These are phyloP conservation scores for Empis livida DNA, from an alignment of 2,888 invertebrate species.

Conservation along the genomic window DNA sequence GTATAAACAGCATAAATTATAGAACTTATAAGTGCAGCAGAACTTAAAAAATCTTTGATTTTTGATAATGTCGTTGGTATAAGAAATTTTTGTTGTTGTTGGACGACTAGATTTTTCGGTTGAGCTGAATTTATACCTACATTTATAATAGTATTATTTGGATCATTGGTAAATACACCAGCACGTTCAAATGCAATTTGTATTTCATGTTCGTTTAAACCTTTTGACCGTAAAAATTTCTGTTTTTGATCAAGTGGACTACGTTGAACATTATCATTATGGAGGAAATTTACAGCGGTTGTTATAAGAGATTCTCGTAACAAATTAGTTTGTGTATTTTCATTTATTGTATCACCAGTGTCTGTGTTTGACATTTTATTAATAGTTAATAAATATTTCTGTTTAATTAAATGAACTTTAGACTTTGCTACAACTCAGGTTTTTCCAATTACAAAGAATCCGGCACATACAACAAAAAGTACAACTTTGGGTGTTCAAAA, in stretches of 20 bases:
- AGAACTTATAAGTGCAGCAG: conserved; percentile 61
- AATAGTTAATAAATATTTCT: conserved; percentile 17
- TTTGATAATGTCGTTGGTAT: conserved; percentile 36
- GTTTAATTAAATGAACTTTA: too few species aligned
- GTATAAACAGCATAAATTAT: conserved; percentile 65
- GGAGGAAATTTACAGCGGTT: conserved; percentile 74
- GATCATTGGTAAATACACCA: conserved; percentile 30
- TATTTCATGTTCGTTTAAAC: conserved; percentile 62
- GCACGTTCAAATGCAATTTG: conserved; percentile 59
- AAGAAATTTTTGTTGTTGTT: conserved; percentile 17
- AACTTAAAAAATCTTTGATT: conserved; percentile 56
- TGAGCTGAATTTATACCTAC: conserved; percentile 21
- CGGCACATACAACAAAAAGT: too few species aligned
- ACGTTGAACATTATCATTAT: conserved; percentile 69
- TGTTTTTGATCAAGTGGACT: conserved; percentile 68
- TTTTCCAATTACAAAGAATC: too few species aligned
- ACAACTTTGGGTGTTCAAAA: too few species aligned
- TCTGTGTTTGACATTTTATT: conserved; percentile 32
- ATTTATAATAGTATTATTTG: conserved; percentile 29
- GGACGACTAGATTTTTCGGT: conserved; percentile 10
- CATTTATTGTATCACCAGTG: conserved; percentile 28
- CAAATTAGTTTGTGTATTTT: neutral
- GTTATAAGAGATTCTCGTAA: conserved; percentile 36
- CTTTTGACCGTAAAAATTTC: conserved; percentile 63
- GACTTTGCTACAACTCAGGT: too few species aligned